phyloP scores from a whole-genome alignment of 2,888 invertebrate species.

The Thecophora atra region DNA sequence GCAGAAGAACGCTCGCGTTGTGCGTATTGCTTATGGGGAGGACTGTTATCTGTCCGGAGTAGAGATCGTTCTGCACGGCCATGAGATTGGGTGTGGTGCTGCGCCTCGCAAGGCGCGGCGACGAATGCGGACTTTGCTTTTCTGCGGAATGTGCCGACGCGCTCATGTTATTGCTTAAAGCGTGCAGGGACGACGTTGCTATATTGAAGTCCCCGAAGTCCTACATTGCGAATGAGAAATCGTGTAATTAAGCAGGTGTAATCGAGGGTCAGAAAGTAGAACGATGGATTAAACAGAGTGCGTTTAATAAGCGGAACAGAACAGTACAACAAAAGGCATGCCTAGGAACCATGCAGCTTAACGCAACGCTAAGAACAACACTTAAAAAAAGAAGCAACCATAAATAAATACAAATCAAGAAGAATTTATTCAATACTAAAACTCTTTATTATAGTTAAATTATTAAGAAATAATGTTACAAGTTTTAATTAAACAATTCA shows the following conservation, averaged over 20 bases:
- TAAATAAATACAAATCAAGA: conserved; percentile 38
- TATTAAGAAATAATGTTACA: conserved; percentile 44
- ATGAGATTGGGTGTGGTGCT: conserved; percentile 64
- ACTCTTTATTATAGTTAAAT: conserved; percentile 41
- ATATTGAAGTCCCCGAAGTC: conserved; percentile 73
- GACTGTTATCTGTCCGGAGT: conserved; percentile 52
- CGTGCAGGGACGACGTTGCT: conserved; percentile 72
- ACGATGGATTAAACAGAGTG: conserved; percentile 20
- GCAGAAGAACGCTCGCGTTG: conserved; percentile 43
- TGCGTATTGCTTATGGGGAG: conserved; percentile 28
- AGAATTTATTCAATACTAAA: conserved; percentile 43
- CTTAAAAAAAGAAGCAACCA: conserved; percentile 33
- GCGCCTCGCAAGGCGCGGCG: conserved; percentile 69
- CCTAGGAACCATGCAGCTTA: conserved; percentile 37
- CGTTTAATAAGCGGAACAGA: conserved; percentile 26
- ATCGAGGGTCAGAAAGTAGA: conserved; percentile 16
- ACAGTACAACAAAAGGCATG: conserved; percentile 35
- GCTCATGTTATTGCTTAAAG: conserved; percentile 65
- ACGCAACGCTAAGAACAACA: conserved; percentile 36
- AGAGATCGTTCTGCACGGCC: conserved; percentile 65
- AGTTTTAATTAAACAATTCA: conserved; percentile 24
- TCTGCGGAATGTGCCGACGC: conserved; percentile 56
- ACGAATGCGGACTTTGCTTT: conserved; percentile 70
- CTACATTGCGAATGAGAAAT: conserved; percentile 56
- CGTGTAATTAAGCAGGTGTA: conserved; percentile 10